Conservation (phyloP, 2,113 vertebrate species). For the Martes martes region DNA sequence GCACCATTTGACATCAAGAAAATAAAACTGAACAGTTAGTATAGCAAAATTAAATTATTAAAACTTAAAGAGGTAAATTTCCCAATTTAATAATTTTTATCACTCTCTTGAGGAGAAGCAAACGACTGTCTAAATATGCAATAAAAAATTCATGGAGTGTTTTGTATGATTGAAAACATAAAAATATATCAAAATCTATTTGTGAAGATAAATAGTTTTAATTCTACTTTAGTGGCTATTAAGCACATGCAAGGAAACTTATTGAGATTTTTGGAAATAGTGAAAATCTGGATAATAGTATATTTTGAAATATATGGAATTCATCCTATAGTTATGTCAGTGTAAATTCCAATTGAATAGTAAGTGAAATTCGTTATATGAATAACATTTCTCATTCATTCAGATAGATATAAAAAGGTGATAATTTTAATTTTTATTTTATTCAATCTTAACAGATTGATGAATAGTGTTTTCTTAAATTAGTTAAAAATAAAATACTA, state of each 20-base stretch:
- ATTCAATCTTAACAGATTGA: conserved; percentile 15
- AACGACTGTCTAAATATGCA: not conserved
- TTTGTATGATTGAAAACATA: not conserved
- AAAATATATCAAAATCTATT: not conserved
- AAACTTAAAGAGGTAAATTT: not conserved
- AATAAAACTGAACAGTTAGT: not conserved
- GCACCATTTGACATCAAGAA: not conserved
- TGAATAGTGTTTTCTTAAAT: conserved; percentile 18
- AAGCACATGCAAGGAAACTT: not conserved
- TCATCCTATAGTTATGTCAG: not conserved
- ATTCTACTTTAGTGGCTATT: not conserved
- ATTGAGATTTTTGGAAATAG: not conserved
- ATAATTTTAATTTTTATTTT: conserved; percentile 40
- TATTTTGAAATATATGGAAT: not conserved
- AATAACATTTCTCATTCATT: not conserved
- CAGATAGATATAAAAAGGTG: not conserved
- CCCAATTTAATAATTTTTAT: not conserved
- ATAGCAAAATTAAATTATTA: not conserved
- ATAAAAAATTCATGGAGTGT: not conserved
- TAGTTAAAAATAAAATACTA: not conserved
- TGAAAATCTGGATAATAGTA: not conserved
- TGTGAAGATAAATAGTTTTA: not conserved
- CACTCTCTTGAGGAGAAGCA: not conserved
- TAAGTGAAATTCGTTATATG: not conserved
- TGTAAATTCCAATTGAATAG: not conserved